Conservation (phyloP, 2,888 invertebrate genomes). For the Maniola hyperantus region DNA sequence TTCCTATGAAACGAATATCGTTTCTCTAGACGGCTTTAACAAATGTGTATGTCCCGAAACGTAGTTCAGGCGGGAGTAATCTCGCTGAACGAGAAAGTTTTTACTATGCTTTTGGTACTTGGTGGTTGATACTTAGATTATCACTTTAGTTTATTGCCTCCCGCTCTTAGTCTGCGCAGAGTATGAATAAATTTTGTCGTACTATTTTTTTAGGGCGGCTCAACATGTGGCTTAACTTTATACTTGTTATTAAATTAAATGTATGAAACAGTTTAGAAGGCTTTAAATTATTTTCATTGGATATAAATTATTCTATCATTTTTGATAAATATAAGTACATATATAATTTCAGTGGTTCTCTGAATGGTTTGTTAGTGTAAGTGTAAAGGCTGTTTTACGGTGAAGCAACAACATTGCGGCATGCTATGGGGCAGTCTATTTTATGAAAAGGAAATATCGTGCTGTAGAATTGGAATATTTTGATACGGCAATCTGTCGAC, state of each 20-base stretch:
- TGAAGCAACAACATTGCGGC: too few species aligned
- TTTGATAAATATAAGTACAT: too few species aligned
- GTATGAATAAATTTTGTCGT: conserved; percentile 22
- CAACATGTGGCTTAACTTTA: background rate
- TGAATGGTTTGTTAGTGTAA: too few species aligned
- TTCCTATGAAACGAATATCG: conserved; percentile 17
- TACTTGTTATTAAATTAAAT: background rate
- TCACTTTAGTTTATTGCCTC: conserved; percentile 30
- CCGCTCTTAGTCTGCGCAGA: conserved; percentile 12
- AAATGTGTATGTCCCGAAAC: conserved; percentile 34
- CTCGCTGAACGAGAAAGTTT: conserved; percentile 34
- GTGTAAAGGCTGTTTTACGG: too few species aligned
- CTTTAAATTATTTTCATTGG: background rate
- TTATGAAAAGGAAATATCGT: too few species aligned
- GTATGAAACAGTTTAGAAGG: background rate
- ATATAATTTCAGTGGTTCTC: too few species aligned
- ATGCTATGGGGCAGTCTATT: too few species aligned
- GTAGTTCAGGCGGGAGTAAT: conserved; percentile 33
- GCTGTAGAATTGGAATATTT: too few species aligned
- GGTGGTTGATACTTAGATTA: conserved; percentile 34
- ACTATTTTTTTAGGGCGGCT: background rate
- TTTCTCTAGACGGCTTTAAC: conserved; percentile 24
- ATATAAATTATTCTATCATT: too few species aligned
- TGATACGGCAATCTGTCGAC: too few species aligned
- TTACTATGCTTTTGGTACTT: conserved; percentile 33